Conservation (phyloP, 2,888 invertebrate genomes). For the Brenthis hecate region DNA sequence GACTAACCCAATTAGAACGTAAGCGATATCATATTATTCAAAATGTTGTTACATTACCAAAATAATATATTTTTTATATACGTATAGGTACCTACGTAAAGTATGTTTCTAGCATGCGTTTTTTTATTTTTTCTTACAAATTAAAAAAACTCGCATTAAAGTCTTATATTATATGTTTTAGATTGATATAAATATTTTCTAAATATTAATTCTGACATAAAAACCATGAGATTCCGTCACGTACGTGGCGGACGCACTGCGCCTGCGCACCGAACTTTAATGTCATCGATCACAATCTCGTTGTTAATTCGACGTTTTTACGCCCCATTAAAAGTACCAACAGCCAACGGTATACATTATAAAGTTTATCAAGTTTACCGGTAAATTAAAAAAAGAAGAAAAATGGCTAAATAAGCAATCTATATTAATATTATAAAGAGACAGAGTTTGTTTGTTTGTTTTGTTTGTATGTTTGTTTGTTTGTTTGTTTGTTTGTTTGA, state of each 20-base stretch:
- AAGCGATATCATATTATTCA: neutral
- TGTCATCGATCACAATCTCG: conserved; percentile 14
- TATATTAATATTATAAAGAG: no score
- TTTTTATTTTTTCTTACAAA: no score
- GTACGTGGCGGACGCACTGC: neutral
- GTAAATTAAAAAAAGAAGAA: neutral
- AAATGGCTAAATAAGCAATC: no score
- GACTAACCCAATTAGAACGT: conserved; percentile 8
- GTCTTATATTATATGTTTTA: no score
- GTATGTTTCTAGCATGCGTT: no score
- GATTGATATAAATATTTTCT: no score
- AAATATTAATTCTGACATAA: conserved; percentile 18
- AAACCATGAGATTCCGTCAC: conserved; percentile 16
- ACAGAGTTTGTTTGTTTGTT: no score
- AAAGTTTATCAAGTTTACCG: neutral
- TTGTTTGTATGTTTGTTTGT: no score
- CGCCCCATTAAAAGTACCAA: conserved; percentile 10
- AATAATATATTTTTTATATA: neutral
- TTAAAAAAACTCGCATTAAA: no score
- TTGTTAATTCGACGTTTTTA: conserved; percentile 22
- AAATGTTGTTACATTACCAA: neutral
- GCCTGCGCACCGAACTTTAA: conserved; percentile 10
- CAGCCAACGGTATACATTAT: neutral
- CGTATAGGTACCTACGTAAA: no score
- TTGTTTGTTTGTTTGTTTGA: no score